Conservation (phyloP, 2,113 vertebrate species). For the Tragelaphus imberbis region DNA sequence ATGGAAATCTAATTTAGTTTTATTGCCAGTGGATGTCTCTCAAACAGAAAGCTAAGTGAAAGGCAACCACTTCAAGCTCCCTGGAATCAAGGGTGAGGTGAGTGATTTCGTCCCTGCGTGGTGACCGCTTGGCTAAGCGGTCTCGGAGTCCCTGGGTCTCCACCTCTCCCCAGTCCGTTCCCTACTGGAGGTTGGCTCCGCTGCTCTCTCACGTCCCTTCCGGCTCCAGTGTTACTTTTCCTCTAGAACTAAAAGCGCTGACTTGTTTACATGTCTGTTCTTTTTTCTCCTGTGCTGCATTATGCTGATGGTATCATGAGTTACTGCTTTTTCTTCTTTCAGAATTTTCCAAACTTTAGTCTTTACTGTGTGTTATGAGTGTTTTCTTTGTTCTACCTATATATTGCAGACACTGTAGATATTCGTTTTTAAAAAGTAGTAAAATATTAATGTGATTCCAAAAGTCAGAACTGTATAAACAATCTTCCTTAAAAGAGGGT, state of each 20-base stretch:
- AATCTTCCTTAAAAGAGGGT: background rate
- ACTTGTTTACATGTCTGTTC: background rate
- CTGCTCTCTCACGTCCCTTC: background rate
- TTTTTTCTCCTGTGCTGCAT: background rate
- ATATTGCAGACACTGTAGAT: background rate
- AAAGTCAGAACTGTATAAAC: background rate
- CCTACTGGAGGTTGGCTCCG: background rate
- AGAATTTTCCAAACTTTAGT: background rate
- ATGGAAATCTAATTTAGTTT: constrained; percentile 33
- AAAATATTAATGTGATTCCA: background rate
- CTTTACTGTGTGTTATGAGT: background rate
- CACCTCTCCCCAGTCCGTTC: background rate
- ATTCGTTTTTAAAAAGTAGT: background rate
- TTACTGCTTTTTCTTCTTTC: background rate
- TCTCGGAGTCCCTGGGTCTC: background rate
- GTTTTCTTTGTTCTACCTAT: background rate
- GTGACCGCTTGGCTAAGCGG: background rate
- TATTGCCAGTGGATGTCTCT: background rate
- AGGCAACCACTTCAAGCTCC: background rate
- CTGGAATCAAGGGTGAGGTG: background rate
- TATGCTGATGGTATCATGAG: background rate
- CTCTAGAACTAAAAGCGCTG: background rate
- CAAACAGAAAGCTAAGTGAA: background rate
- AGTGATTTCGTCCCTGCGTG: background rate
- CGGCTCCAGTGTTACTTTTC: background rate